Percentiles rank a stretch among this genome's conserved stretches.
phyloP scores from a whole-genome alignment of 2,797 vertebrate species.

The Apogon hyalosoma region DNA sequence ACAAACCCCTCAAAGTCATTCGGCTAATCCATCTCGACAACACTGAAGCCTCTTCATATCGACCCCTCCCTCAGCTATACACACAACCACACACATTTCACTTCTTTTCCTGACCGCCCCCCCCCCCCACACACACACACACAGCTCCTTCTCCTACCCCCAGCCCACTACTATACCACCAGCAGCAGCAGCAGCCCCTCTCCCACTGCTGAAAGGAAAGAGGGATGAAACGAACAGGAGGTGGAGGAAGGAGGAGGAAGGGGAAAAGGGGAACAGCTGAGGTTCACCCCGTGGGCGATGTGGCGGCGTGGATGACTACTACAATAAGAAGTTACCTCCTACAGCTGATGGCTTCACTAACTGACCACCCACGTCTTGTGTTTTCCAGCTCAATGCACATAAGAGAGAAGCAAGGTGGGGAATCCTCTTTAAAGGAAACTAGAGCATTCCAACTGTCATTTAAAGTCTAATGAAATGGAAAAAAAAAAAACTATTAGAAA shows the following conservation, averaged over 20 bases:
- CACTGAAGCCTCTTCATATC: constrained; percentile 82
- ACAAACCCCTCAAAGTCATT: constrained; percentile 85
- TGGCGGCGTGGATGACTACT: constrained; percentile 41
- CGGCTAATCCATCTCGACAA: constrained; percentile 86
- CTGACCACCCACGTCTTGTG: constrained; percentile 62
- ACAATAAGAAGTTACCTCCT: constrained; percentile 60
- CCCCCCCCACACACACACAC: background rate
- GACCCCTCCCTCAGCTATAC: constrained; percentile 71
- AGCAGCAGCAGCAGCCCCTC: constrained; percentile 35
- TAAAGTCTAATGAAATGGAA: no score
- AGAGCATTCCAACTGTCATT: background rate
- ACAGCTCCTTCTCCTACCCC: background rate
- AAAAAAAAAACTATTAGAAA: no score
- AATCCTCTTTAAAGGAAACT: constrained; percentile 10
- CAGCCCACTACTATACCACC: constrained; percentile 15
- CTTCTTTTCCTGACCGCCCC: constrained; percentile 60
- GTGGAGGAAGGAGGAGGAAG: constrained; percentile 53
- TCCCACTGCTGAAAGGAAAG: constrained; percentile 46
- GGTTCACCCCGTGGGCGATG: constrained; percentile 52
- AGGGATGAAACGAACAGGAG: constrained; percentile 59
- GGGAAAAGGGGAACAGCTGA: constrained; percentile 66
- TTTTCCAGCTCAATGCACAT: background rate
- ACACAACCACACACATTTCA: constrained; percentile 68
- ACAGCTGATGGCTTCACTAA: constrained; percentile 68
- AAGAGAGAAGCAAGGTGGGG: background rate